Conservation (phyloP, 2,888 invertebrate species). For the Andrena trimmerana region DNA sequence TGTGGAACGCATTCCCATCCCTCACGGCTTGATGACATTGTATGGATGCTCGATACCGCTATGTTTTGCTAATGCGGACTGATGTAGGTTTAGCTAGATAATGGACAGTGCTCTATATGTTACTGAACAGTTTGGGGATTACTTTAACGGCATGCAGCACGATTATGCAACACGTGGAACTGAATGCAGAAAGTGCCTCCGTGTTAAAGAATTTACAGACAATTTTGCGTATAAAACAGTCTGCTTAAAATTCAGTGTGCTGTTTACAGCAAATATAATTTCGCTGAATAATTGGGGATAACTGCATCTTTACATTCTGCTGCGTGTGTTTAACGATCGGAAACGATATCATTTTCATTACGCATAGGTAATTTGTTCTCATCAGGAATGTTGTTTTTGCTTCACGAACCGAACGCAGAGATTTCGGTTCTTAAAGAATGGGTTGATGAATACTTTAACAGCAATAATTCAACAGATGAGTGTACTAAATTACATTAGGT, state of each 20-base stretch:
- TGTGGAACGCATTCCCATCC: background rate
- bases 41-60: background rate
- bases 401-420: background rate
- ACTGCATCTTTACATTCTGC: background rate
- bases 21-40: background rate
- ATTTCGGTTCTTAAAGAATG: background rate
- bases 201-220: no score
- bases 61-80: no score
- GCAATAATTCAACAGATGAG: background rate
- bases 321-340: background rate
- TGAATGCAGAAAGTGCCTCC: no score
- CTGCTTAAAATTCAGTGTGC: no score
- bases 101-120: no score
- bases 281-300: background rate
- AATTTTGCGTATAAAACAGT: no score
- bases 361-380: background rate
- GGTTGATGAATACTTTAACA: slow-evolving; percentile 11
- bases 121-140: no score
- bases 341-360: background rate
- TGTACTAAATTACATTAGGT: background rate
- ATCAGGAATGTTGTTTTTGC: background rate
- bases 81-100: no score
- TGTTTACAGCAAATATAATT: no score
- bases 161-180: no score
- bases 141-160: no score